Conservation (phyloP, 2,797 vertebrate species). For the Anguilla marmorata region DNA sequence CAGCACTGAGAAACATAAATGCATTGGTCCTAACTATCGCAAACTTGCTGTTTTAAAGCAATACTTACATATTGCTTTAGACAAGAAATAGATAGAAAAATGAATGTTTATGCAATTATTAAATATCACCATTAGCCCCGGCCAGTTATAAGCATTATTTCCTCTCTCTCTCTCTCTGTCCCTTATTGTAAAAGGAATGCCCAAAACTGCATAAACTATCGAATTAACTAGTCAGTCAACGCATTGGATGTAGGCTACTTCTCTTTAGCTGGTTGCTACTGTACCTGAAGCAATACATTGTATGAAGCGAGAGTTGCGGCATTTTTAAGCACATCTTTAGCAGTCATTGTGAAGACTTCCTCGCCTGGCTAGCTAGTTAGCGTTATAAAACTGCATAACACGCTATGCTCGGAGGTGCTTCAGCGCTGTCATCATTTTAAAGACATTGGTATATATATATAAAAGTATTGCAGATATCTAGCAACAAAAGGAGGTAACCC, state of each 20-base stretch:
- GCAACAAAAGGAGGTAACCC: neutral
- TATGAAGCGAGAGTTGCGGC: constrained; percentile 69
- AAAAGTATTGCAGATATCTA: neutral
- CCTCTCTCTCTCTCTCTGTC: neutral
- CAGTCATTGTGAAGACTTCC: constrained; percentile 57
- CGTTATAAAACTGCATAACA: neutral
- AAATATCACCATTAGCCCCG: neutral
- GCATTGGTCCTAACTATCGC: neutral
- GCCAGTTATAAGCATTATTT: neutral
- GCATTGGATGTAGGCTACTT: neutral
- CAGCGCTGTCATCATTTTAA: neutral
- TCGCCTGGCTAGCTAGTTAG: neutral
- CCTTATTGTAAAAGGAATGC: neutral
- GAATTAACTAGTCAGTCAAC: neutral
- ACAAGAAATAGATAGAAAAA: neutral
- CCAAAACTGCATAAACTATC: neutral
- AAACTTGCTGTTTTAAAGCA: too few species aligned
- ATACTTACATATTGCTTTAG: too few species aligned
- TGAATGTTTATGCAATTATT: too few species aligned
- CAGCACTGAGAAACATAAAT: neutral
- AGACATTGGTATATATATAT: neutral
- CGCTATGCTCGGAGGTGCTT: neutral
- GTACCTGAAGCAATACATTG: constrained; percentile 71
- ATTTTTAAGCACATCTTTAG: constrained; percentile 62
- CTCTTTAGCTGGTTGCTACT: neutral